Conservation (phyloP, 2,797 vertebrate genomes). For the Bradypus variegatus region DNA sequence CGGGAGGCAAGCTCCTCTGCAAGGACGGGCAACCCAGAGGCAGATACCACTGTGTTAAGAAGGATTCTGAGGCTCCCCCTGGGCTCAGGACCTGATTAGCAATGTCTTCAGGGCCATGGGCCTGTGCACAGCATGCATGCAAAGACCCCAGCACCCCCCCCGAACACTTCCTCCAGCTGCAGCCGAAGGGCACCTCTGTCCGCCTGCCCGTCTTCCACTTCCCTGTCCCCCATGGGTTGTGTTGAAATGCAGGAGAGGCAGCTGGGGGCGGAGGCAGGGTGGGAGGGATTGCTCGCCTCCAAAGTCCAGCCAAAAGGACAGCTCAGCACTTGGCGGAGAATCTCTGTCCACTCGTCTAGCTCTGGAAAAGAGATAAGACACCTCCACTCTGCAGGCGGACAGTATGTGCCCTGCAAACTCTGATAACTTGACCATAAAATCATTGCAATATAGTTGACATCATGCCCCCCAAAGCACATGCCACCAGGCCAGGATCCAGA, state of each 20-base stretch:
- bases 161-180: fast-evolving
- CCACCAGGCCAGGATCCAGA: background rate
- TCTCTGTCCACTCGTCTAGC: background rate
- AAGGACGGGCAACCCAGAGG: fast-evolving
- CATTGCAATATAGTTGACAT: background rate
- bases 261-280: fast-evolving
- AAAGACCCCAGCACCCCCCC: background rate
- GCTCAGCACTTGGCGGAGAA: fast-evolving
- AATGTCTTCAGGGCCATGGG: background rate
- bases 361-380: background rate
- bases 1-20: fast-evolving
- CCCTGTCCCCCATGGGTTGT: fast-evolving
- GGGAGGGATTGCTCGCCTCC: background rate
- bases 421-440: background rate
- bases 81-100: background rate
- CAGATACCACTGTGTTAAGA: too few relatives aligned
- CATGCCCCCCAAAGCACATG: background rate
- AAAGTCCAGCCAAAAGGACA: fast-evolving
- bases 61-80: background rate
- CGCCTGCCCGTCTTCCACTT: background rate
- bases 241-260: fast-evolving
- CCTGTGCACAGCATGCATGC: fast-evolving
- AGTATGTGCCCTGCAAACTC: background rate
- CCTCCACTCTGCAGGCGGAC: too few relatives aligned
- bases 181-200: background rate